Percentiles rank a stretch among this genome's conserved stretches.
phyloP scores from a whole-genome alignment of 2,888 invertebrate genomes.

The Pristionchus fissidentatus region DNA sequence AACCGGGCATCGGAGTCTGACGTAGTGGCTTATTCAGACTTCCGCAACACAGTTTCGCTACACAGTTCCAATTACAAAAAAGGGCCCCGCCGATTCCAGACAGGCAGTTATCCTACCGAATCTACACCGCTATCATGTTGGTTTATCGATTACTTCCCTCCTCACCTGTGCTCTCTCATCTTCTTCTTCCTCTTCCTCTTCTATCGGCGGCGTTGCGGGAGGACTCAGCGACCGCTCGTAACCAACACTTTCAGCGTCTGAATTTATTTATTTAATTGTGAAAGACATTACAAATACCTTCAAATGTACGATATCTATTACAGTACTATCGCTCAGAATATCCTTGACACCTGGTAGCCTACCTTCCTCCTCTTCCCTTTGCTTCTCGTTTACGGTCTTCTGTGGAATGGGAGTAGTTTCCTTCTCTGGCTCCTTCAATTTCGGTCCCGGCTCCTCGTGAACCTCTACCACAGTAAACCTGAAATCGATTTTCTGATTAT shows the following conservation, averaged over 20 bases:
- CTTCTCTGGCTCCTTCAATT: neutral
- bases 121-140: too few relatives aligned
- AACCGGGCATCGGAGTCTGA: neutral
- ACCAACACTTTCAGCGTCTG: neutral
- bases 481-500: neutral
- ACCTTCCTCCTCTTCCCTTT: too few relatives aligned
- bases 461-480: slow-evolving; percentile 19
- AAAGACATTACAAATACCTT: neutral
- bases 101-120: too few relatives aligned
- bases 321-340: too few relatives aligned
- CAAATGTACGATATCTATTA: neutral
- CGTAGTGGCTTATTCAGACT: neutral
- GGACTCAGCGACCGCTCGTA: slow-evolving; percentile 28
- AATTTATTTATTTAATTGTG: neutral
- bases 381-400: neutral
- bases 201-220: neutral
- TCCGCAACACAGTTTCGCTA: neutral
- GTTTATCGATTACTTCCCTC: neutral
- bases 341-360: too few relatives aligned
- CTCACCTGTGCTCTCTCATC: neutral
- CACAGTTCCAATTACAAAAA: too few relatives aligned
- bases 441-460: slow-evolving; percentile 15
- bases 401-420: neutral
- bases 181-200: too few relatives aligned
- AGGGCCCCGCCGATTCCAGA: too few relatives aligned